A percentile compares a stretch with the other conserved stretches of the same genome.
These are phyloP conservation scores for Gobius niger DNA, from an alignment of 2,113 vertebrate genomes.

Conservation along the genomic window DNA sequence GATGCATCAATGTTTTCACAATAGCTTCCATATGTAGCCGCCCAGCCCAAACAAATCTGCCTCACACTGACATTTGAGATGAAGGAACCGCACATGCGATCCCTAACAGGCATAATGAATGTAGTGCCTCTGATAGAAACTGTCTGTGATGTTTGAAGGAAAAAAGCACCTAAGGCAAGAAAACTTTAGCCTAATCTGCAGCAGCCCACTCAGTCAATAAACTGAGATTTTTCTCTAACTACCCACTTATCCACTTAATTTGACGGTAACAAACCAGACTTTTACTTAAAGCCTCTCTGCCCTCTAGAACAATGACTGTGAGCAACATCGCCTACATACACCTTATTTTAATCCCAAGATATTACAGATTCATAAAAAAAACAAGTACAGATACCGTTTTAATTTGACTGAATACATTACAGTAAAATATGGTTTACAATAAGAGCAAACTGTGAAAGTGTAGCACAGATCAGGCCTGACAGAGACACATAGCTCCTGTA, in stretches of 20 bases:
- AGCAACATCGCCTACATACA: neutral
- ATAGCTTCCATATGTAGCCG: slow-evolving; percentile 23
- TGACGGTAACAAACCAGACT: neutral
- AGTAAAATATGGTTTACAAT: no score
- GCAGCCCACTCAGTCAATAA: neutral
- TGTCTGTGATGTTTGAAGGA: neutral
- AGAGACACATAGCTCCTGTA: slow-evolving; percentile 22
- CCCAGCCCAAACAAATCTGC: neutral
- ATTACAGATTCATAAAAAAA: no score
- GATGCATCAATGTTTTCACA: slow-evolving; percentile 16
- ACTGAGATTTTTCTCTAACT: slow-evolving; percentile 1
- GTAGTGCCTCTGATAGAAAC: neutral
- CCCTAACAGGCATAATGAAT: neutral
- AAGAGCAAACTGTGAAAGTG: neutral
- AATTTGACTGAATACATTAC: no score
- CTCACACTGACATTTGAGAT: neutral
- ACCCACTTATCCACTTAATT: slow-evolving; percentile 1
- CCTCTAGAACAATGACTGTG: neutral
- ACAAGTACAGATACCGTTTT: no score
- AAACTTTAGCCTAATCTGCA: neutral
- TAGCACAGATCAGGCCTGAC: neutral
- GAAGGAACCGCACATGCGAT: neutral
- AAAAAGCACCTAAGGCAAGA: neutral
- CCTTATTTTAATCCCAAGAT: neutral
- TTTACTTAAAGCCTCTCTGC: neutral